Base-by-base conservation (phyloP, 2,888 invertebrate genomes). In the Dysmachus trigonus region DNA sequence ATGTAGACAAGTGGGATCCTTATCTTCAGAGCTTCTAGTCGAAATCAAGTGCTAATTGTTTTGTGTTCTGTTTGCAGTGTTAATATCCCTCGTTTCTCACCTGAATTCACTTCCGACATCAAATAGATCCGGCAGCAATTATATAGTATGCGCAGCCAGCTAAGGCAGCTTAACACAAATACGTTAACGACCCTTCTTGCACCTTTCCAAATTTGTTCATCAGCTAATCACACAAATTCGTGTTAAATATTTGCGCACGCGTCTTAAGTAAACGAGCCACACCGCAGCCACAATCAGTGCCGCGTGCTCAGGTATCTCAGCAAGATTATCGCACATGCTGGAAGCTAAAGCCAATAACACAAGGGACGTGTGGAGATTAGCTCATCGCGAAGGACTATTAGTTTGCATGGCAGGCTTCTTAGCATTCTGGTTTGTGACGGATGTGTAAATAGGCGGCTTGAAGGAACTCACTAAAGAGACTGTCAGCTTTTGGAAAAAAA, bases 211-310 rank as follows among this genome's bases (percentile, higher is more conserved):
- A 81, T 81, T 81, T 81, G n/a, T 53, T 51, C 53, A 13, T 31
- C 27, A 31, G 30, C 47, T 53, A 51, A 53, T 81, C 47, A 27
- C 81, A 81, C 53, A 53, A 81, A 38, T 53, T 73, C 15, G 35
- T 81, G 87, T 87, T 87, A 87, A 87, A 87, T 86, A 86, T 87
- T 87, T 87, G 87, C 84, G 85, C 87, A 87, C 87, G 87, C 87
- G 87, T 38, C 87, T 71, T 77, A 86, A 86, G 71, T 35, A 84
- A 87, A 86, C 84, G 76, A 35, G 35, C 35, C 8, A 71, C 71
- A 31, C 72, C 72, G 72, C 10, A 13, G 13, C 53, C 72, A 33
- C 73, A 73, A 73, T 73, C 73, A 15, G 22, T 27, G 33, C 53
- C 53, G 81, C 53, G 30, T 53, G 53, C 35, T 10, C 53, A 82